Evolutionary conservation across 2,888 invertebrate species (phyloP), one percentile per base, ranked within the genome.

Genomic region (Cosmia pyralina): DNA sequence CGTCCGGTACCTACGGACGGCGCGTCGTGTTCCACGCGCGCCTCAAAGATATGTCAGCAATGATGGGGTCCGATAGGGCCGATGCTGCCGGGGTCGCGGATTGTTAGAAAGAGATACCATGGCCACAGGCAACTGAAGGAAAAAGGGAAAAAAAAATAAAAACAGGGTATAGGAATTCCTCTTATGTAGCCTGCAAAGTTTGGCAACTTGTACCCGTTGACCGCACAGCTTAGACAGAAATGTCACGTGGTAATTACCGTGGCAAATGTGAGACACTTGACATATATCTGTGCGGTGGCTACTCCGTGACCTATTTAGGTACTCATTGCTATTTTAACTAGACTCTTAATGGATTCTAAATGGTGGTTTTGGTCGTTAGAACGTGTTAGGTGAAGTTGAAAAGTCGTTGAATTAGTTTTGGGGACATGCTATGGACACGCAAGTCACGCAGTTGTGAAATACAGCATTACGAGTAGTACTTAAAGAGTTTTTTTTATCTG

Each of bases 211-310:
- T 58, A 15, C 52, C 55, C 19, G 13, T 11, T 57, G 48, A 75
- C 67, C 75, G 17, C 81, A 67, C 13, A 48, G 55, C 57, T 62
- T 38, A 67, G 53, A 63, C 34, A 80, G 62, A 67, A 74, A 77
- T 44, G 60, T 48, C 52, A 28, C 44, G n/a, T 19, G 1, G 65
- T 66, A 77, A 82, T 78, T 72, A 79, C 28, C 28, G 66, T 11
- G 55, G 34, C 55, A 22, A 55, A 44, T n/a, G 41, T 46, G 57
- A 64, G 63, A 28, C 53, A 79, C 73, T 66, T 80, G 80, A 80
- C 65, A 22, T 65, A 22, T 65, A 72, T 79, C 73, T 66, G 60
- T 68, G 79, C n/a, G 73, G 83, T 10, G 22, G 58, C 19, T 69
- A 69, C 38, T 69, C 58, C 78, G 50, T 63, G 65, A 65, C 64